Evolutionary conservation across 2,113 vertebrate species (phyloP).

Genomic region (Callorhinus ursinus): DNA sequence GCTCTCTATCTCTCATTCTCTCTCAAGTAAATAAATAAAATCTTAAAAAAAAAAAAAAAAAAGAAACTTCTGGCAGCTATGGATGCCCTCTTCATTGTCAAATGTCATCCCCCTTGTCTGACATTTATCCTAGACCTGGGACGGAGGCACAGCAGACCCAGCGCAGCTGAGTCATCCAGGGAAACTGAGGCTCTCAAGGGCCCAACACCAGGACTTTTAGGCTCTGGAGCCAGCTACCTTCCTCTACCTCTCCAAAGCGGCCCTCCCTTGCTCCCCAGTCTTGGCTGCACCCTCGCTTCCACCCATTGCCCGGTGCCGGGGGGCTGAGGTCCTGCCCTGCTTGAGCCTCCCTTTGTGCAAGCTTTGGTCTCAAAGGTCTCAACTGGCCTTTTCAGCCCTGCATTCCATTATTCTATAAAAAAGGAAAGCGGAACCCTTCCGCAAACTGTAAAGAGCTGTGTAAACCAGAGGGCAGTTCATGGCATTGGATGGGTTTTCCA

Average conservation of each 20-base stretch:
- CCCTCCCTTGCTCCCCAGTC: not conserved
- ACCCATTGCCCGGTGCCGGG: fast-evolving
- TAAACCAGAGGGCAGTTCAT: not conserved
- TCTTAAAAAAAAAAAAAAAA: too few relatives aligned
- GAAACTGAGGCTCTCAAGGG: not conserved
- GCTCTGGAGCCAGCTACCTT: not conserved
- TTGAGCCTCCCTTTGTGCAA: not conserved
- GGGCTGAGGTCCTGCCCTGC: fast-evolving
- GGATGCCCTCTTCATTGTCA: not conserved
- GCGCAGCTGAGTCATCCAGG: not conserved
- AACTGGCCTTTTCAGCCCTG: not conserved
- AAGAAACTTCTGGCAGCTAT: not conserved
- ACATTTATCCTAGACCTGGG: not conserved
- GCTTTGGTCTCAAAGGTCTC: not conserved
- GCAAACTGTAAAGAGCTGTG: not conserved
- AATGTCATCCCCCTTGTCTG: not conserved
- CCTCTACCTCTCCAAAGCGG: not conserved
- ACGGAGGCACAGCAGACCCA: not conserved
- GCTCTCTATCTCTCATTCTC: too few relatives aligned
- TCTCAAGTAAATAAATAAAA: too few relatives aligned
- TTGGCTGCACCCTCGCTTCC: not conserved
- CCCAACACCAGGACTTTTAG: not conserved
- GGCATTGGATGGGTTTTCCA: not conserved
- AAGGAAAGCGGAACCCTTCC: not conserved
- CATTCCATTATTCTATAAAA: not conserved